Evolutionary conservation across 2,113 vertebrate genomes (phyloP), one percentile per base, ranked within the genome.

Genomic region (Lucifuga dentata): DNA sequence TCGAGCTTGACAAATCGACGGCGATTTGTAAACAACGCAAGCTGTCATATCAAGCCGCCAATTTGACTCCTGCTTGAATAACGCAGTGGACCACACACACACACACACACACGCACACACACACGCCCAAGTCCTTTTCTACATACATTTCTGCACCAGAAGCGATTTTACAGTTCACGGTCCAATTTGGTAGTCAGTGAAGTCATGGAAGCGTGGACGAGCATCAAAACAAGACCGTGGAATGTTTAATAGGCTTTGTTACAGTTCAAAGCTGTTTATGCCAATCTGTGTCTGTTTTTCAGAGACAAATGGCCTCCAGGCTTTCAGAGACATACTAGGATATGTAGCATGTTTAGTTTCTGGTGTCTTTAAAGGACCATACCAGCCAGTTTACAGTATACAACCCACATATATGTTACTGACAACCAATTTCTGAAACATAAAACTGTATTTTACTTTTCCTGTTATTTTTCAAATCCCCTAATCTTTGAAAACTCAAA

Each of bases 151-250:
- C 39, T 56, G 26, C 50, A 80, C 53, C 75, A 76, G 86, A 88
- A 85, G 66, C 83, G 81, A 86, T 88, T 90, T 89, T 83, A 88
- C 76, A 85, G 76, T 84, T 88, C 78, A 88, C 63, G 67, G 65
- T n/a, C n/a, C n/a, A 82, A 78, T 83, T 85, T 78, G 64, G 68
- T 63, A 38, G n/a, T n/a, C n/a, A n/a, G n/a, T n/a, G n/a, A n/a
- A n/a, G n/a, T n/a, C n/a, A n/a, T n/a, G n/a, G 71, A 60, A 62
- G 79, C 77, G 41, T 56, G 67, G 65, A 52, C 67, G 41, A 59
- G 79, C 78, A 82, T 86, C 80, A 78, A 64, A 63, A 59, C 41
- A 17, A 83, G 73, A 81, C 65, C 84, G 78, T 51, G 56, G 64
- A 81, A 85, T 55, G 23, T 65, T 39, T 87, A 90, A 88, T 77